Conservation (phyloP, 2,797 vertebrate species). For the Pangasius mekongensis region DNA sequence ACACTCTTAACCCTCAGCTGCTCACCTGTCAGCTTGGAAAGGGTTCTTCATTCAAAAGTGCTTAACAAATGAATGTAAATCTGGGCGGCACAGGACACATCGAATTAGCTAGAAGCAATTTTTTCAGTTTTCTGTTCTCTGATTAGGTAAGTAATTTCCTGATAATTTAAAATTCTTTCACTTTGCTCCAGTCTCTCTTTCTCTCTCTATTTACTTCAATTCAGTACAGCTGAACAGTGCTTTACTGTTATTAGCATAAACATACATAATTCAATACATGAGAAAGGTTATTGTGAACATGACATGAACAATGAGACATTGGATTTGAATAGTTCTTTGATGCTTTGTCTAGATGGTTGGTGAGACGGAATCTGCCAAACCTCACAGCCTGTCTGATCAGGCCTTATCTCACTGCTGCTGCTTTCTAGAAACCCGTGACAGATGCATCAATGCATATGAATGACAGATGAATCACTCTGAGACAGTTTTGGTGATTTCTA, state of each 20-base stretch:
- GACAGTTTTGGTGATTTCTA: background rate
- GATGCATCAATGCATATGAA: background rate
- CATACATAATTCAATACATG: background rate
- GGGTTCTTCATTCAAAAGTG: background rate
- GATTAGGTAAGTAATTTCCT: background rate
- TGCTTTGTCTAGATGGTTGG: background rate
- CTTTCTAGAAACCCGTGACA: background rate
- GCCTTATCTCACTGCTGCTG: background rate
- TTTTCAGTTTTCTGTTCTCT: background rate
- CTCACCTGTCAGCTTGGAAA: background rate
- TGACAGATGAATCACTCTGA: background rate
- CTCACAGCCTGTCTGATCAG: background rate
- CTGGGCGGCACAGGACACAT: background rate
- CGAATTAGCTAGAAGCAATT: background rate
- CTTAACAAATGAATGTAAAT: background rate
- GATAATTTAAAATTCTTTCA: background rate
- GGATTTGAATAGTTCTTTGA: background rate
- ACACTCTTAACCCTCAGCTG: background rate
- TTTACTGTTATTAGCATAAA: background rate
- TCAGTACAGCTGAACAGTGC: background rate
- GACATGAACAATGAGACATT: background rate
- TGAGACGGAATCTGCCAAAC: background rate
- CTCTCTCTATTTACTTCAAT: background rate
- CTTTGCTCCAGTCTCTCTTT: background rate
- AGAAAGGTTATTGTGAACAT: background rate